phyloP scores from a whole-genome alignment of 37 sponge, comb jelly and placozoan genomes.

The Ephydatia muelleri region DNA sequence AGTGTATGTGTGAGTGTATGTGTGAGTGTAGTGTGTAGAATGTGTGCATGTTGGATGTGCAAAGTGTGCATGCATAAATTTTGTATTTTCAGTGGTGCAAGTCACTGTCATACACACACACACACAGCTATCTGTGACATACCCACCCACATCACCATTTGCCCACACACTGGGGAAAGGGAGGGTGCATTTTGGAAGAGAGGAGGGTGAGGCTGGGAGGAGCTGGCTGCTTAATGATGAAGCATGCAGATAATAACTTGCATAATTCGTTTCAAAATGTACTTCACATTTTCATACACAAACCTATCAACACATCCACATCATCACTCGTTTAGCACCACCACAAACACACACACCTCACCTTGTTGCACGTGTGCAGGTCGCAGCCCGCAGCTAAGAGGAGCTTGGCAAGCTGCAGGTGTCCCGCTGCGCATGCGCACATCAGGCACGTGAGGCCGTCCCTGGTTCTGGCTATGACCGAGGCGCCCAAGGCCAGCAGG shows the following conservation, averaged over 20 bases:
- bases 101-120: too few relatives aligned
- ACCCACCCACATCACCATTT: too few relatives aligned
- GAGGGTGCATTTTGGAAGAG: background rate
- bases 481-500: conserved; percentile 57
- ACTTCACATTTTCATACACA: too few relatives aligned
- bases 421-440: conserved; percentile 62
- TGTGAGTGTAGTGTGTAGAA: background rate
- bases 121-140: too few relatives aligned
- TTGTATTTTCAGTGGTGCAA: too few relatives aligned
- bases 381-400: conserved; percentile 62
- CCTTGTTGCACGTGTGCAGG: conserved; percentile 40
- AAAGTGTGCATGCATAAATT: too few relatives aligned
- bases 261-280: background rate
- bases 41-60: too few relatives aligned
- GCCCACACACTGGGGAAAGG: too few relatives aligned
- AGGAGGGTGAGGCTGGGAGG: background rate
- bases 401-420: conserved; percentile 36
- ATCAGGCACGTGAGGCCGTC: conserved; percentile 77
- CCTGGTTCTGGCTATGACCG: conserved; percentile 31
- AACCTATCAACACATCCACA: conserved; percentile 4
- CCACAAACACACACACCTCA: conserved; percentile 11
- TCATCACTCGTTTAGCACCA: background rate
- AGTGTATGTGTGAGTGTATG: background rate
- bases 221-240: background rate
- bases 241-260: background rate